Evolutionary conservation across 2,113 vertebrate species (phyloP), one percentile per base, ranked within the genome.

Genomic region (Semicossyphus pulcher): DNA sequence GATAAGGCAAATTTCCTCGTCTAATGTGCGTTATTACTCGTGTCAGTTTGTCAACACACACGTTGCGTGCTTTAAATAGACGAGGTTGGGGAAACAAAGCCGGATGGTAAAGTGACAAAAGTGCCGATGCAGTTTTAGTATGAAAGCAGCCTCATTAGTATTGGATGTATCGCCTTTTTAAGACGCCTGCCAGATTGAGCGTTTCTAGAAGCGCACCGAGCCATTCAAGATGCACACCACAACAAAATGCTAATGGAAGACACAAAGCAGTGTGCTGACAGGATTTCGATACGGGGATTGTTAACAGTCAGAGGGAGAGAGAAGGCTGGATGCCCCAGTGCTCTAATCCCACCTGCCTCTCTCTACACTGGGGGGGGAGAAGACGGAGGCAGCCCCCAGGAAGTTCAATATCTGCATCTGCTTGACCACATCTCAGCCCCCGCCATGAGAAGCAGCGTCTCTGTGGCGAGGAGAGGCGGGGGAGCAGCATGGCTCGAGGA

Each of bases 191-290:
- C 78, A 84, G 80, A 86, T 31, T 45, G 74, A 79, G 72, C 60
- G 61, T 59, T 75, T 87, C 62, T 45, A 85, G 73, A 76, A 86
- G 80, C 48, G 82, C 51, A 81, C 75, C 54, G 54, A 89, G 81
- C 73, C 78, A 67, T 91, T 89, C 79, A 75, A 83, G 76, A 87
- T 80, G 85, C 88, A 89, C 80, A 86, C 81, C 89, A 88, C 87
- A 90, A 91, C 83, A 85, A 90, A 92, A 93, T 90, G 87, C 83
- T 88, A 92, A 93, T 88, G 84, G 62, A 31, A 60, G 69, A 89
- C 57, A 86, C 74, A 90, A 90, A 93, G 76, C 81, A 62, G 29
- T 60, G 75, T 37, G 76, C 79, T 89, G 90, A 91, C 88, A 89
- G 90, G 79, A 93, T 89, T 93, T 90, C 90, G 78, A 93, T 88